A percentile compares a stretch with the other conserved stretches of the same genome.
phyloP scores from a whole-genome alignment of 2,888 invertebrate genomes.

The Coenonympha glycerion region DNA sequence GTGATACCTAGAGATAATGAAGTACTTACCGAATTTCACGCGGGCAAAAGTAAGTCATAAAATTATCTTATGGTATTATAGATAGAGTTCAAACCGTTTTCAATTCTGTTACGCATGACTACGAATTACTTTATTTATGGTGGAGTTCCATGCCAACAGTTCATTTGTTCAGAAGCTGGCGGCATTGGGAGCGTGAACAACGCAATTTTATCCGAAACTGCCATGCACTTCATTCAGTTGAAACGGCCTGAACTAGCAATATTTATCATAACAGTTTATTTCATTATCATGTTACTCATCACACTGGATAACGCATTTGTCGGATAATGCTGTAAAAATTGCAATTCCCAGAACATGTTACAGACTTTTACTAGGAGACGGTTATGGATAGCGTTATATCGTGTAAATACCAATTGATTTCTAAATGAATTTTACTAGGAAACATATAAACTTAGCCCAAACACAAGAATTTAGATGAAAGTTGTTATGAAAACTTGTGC shows the following conservation, averaged over 20 bases:
- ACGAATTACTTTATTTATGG: slow-evolving; percentile 7
- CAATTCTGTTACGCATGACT: slow-evolving; percentile 1
- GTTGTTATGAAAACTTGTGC: too few relatives aligned
- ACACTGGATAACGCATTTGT: neutral
- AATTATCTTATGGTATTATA: neutral
- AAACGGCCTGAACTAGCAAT: neutral
- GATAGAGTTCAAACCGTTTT: neutral
- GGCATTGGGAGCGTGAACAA: slow-evolving; percentile 5
- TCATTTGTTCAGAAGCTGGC: slow-evolving; percentile 11
- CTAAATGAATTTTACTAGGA: too few relatives aligned
- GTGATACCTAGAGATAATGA: too few relatives aligned
- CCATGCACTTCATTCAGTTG: slow-evolving; percentile 1
- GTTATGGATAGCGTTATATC: too few relatives aligned
- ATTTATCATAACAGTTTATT: slow-evolving; percentile 1
- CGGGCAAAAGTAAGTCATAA: neutral
- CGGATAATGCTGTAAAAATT: neutral
- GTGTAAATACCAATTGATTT: too few relatives aligned
- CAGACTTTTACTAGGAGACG: too few relatives aligned
- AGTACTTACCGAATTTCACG: neutral
- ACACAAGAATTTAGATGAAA: too few relatives aligned
- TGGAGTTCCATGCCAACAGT: slow-evolving; percentile 7
- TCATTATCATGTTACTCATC: too few relatives aligned
- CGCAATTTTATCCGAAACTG: slow-evolving; percentile 10
- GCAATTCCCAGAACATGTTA: neutral
- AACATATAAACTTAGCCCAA: too few relatives aligned